Evolutionary conservation across 2,113 vertebrate genomes (phyloP).

Genomic region (Isichthys henryi): DNA sequence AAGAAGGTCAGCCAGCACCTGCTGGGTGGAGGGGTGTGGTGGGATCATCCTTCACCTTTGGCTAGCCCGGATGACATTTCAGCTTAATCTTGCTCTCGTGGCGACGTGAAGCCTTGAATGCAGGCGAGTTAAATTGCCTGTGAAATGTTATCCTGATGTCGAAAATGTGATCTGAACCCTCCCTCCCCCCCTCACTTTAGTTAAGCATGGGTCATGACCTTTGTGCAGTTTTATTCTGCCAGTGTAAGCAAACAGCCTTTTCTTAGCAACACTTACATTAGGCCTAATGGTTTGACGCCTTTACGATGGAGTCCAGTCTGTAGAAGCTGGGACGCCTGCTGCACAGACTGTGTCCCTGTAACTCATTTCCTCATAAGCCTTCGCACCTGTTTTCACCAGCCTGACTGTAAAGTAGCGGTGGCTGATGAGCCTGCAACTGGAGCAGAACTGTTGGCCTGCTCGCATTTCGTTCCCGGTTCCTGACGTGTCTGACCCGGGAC

Average conservation of each 20-base stretch:
- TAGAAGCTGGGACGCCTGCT: background rate
- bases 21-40: background rate
- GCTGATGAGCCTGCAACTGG: background rate
- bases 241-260: background rate
- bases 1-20: conserved; percentile 14
- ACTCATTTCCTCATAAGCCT: background rate
- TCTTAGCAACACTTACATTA: background rate
- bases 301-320: background rate
- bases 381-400: background rate
- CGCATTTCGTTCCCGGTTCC: background rate
- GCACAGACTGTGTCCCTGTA: background rate
- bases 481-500: background rate
- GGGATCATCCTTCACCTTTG: conserved; percentile 11
- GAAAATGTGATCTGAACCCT: background rate
- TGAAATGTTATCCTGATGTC: background rate
- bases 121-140: background rate
- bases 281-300: background rate
- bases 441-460: background rate
- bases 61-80: conserved; percentile 20
- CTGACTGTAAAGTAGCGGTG: background rate
- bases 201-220: background rate
- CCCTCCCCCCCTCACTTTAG: background rate
- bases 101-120: background rate
- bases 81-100: conserved; percentile 8
- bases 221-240: background rate